Conservation (phyloP, 2,113 vertebrate genomes). For the Orthonyx spaldingii region DNA sequence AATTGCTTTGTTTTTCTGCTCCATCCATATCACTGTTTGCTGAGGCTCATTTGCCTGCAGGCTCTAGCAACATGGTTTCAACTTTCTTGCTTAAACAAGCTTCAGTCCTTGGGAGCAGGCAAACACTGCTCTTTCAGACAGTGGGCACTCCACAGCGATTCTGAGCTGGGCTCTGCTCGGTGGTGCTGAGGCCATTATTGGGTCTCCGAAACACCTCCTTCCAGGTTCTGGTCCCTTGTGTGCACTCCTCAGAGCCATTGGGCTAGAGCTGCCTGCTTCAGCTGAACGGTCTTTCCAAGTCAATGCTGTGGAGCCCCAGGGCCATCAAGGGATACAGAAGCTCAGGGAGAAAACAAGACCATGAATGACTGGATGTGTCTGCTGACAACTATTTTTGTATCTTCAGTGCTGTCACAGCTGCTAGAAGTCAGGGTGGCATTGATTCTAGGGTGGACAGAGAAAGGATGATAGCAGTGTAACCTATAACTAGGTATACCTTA, state of each 20-base stretch:
- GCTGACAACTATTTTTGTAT: not conserved
- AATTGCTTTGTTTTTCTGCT: not conserved
- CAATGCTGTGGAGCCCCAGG: not conserved
- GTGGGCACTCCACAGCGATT: rapidly evolving
- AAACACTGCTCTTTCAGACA: not conserved
- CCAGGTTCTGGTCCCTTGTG: not conserved
- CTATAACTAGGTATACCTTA: not conserved
- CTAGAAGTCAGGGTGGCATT: not conserved
- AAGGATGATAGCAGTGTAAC: not conserved
- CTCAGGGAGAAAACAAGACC: not conserved
- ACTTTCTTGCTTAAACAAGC: not conserved
- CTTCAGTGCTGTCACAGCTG: not conserved
- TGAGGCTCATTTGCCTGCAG: not conserved
- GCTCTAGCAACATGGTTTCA: not conserved
- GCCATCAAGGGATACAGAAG: not conserved
- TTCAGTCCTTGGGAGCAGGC: not conserved
- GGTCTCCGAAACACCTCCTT: not conserved
- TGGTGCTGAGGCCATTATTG: not conserved
- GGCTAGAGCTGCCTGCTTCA: rapidly evolving
- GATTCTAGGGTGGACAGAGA: not conserved
- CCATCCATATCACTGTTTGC: not conserved
- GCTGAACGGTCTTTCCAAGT: not conserved
- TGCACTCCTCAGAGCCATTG: not conserved
- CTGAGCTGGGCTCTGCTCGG: not conserved
- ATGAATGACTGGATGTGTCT: not conserved